Conservation (phyloP, 2,113 vertebrate species). For the Hypanus sabinus region DNA sequence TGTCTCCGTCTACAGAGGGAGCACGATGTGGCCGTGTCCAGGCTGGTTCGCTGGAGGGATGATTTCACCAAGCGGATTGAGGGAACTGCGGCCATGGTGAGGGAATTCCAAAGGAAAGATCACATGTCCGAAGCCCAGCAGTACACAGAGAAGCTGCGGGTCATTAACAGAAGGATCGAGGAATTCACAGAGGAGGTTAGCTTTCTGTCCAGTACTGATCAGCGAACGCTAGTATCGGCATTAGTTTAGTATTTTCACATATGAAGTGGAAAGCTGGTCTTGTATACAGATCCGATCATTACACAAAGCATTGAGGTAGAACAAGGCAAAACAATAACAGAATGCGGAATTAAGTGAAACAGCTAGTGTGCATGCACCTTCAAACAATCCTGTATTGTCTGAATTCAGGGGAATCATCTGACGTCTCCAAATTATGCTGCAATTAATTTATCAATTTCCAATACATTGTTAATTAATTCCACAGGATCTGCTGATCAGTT, state of each 20-base stretch:
- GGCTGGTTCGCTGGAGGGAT: constrained; percentile 40
- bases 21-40: constrained; percentile 34
- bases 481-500: background rate
- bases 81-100: constrained; percentile 32
- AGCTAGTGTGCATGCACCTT: background rate
- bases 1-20: constrained; percentile 48
- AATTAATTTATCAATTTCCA: background rate
- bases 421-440: background rate
- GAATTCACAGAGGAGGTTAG: constrained; percentile 41
- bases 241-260: no score
- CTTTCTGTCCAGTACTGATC: background rate
- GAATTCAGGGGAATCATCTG: no score
- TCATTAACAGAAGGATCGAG: constrained; percentile 32
- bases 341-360: no score
- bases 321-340: no score
- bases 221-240: no score
- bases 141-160: background rate
- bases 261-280: no score
- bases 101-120: constrained; percentile 38
- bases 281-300: no score
- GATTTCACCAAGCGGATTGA: constrained; percentile 40
- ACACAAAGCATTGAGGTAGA: no score
- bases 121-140: constrained; percentile 35
- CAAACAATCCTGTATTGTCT: no score
- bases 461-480: background rate